A percentile compares a stretch with the other conserved stretches of the same genome.
Evolutionary conservation across 2,797 vertebrate genomes (phyloP).

Genomic region (Acanthopagrus latus): DNA sequence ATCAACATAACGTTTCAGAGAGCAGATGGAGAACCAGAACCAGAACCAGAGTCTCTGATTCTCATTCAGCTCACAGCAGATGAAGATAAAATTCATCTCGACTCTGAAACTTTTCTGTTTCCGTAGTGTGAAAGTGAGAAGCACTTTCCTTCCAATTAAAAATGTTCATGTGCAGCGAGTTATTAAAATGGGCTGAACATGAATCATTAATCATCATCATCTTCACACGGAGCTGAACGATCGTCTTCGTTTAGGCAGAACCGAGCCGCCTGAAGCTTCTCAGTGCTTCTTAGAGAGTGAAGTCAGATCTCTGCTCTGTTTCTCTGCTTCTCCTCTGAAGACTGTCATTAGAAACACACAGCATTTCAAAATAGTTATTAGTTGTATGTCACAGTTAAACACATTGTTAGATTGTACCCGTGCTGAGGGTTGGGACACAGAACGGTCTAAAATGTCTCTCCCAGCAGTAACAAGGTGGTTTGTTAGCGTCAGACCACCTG

Average conservation of each 20-base stretch:
- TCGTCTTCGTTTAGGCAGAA: background rate
- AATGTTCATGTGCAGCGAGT: background rate
- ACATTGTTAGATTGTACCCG: no score
- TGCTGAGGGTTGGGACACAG: no score
- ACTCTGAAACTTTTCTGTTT: background rate
- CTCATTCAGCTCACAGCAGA: no score
- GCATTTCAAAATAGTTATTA: no score
- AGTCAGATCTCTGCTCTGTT: background rate
- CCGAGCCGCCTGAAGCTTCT: background rate
- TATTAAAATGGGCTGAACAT: background rate
- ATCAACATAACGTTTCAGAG: no score
- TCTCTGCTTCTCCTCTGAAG: background rate
- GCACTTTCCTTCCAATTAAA: background rate
- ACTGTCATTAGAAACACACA: no score
- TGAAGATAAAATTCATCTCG: no score
- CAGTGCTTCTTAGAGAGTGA: background rate
- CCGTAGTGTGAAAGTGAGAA: no score
- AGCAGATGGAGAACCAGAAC: no score
- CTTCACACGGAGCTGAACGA: background rate
- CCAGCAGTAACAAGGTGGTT: background rate
- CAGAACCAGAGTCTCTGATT: no score
- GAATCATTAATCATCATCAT: background rate
- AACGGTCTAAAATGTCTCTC: no score
- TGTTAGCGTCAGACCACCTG: background rate
- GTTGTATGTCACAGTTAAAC: no score